These are phyloP conservation scores for Hemichromis elongatus DNA, from an alignment of 2,113 vertebrate genomes.

Conservation along the genomic window DNA sequence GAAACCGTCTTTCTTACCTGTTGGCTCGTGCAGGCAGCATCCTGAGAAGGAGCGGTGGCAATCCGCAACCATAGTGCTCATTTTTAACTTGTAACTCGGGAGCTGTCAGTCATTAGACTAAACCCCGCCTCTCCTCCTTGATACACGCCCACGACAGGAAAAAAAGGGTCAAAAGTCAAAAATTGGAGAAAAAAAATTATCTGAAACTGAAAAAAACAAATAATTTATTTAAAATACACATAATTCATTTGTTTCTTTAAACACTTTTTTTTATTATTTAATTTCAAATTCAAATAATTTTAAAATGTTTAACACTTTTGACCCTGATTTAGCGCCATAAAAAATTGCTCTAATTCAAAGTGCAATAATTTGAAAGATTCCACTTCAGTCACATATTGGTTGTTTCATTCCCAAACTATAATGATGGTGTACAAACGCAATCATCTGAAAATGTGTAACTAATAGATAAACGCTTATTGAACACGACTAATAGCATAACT, in stretches of 20 bases:
- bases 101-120: background rate
- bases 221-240: background rate
- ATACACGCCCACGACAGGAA: background rate
- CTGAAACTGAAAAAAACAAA: background rate
- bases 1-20: background rate
- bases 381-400: background rate
- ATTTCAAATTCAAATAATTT: background rate
- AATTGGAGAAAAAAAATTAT: background rate
- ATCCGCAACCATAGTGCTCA: background rate
- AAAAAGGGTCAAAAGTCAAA: background rate
- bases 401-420: background rate
- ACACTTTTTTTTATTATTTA: accelerated
- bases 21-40: background rate
- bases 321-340: background rate
- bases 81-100: background rate
- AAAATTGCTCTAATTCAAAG: background rate
- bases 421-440: background rate
- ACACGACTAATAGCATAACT: background rate
- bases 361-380: background rate
- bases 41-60: background rate
- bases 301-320: background rate
- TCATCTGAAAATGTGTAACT: background rate
- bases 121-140: background rate
- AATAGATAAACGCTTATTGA: background rate
- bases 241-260: background rate